phyloP scores from a whole-genome alignment of 2,113 vertebrate species.

The Saguinus midas region DNA sequence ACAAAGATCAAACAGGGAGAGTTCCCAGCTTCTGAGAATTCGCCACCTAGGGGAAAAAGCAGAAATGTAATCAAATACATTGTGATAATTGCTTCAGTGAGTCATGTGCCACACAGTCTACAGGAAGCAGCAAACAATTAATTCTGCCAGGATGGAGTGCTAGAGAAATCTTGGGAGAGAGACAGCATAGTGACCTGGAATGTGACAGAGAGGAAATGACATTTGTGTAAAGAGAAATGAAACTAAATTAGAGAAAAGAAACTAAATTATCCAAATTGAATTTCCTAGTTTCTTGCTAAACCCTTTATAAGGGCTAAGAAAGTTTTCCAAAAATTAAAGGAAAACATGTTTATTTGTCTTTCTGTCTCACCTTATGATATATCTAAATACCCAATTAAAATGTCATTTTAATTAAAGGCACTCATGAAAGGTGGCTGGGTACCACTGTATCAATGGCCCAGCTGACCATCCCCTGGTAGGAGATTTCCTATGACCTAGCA shows the following conservation, averaged over 20 bases:
- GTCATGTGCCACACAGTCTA: not conserved
- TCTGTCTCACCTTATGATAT: not conserved
- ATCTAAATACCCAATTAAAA: not conserved
- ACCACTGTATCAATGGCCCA: not conserved
- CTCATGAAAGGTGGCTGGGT: not conserved
- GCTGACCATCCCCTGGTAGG: not conserved
- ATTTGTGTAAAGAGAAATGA: conserved; percentile 4
- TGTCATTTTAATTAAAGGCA: not conserved
- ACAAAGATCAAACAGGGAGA: not conserved
- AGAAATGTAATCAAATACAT: not conserved
- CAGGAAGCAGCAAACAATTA: not conserved
- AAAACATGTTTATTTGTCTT: not conserved
- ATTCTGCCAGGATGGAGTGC: not conserved
- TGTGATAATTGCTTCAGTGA: not conserved
- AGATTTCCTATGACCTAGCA: not conserved
- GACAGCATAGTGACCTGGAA: not conserved
- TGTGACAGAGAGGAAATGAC: conserved; percentile 15
- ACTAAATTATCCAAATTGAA: conserved; percentile 12
- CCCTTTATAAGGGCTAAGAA: not conserved
- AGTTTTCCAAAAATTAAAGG: not conserved
- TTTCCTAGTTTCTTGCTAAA: conserved; percentile 20
- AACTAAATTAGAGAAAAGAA: conserved; percentile 14
- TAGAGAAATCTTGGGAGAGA: not conserved
- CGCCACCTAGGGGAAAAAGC: not conserved
- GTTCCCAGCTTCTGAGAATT: conserved; percentile 9